phyloP scores from a whole-genome alignment of 64 coral and sea anemone genomes.

The Exaiptasia diaphana region DNA sequence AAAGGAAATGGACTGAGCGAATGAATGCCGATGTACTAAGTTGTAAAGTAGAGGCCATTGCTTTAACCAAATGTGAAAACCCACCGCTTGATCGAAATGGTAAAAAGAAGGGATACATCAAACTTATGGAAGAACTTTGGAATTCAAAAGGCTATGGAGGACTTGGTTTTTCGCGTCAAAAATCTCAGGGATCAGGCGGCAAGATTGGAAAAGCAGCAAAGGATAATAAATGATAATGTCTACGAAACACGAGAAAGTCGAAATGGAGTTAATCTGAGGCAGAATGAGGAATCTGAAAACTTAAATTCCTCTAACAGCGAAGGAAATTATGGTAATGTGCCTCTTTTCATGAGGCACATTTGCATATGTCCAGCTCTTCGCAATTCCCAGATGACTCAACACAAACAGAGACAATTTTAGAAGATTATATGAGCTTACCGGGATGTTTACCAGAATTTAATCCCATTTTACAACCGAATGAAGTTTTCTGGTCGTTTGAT shows the following conservation, averaged over 20 bases:
- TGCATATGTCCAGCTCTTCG: slow-evolving; percentile 1
- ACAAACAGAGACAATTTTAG: neutral
- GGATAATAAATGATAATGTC: no score
- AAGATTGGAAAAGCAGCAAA: slow-evolving; percentile 15
- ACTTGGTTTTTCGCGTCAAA: slow-evolving; percentile 8
- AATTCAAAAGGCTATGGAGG: slow-evolving; percentile 3
- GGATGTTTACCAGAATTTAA: neutral
- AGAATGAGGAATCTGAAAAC: no score
- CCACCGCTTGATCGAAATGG: neutral
- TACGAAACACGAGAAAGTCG: no score
- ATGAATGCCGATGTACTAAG: neutral
- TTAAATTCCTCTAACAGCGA: no score
- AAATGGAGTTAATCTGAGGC: no score
- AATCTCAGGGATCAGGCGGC: slow-evolving; percentile 16
- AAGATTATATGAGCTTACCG: no score
- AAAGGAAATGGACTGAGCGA: no score
- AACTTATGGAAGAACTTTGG: neutral
- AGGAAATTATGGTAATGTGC: no score
- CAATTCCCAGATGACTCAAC: neutral
- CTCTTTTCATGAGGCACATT: no score
- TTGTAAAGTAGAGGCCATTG: neutral
- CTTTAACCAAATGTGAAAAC: neutral
- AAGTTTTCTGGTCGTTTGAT: neutral
- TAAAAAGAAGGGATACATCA: neutral
- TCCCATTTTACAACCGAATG: neutral